A percentile compares a stretch with the other conserved stretches of the same genome.
phyloP scores from a whole-genome alignment of 2,888 invertebrate species.

The Polydrusus cervinus region DNA sequence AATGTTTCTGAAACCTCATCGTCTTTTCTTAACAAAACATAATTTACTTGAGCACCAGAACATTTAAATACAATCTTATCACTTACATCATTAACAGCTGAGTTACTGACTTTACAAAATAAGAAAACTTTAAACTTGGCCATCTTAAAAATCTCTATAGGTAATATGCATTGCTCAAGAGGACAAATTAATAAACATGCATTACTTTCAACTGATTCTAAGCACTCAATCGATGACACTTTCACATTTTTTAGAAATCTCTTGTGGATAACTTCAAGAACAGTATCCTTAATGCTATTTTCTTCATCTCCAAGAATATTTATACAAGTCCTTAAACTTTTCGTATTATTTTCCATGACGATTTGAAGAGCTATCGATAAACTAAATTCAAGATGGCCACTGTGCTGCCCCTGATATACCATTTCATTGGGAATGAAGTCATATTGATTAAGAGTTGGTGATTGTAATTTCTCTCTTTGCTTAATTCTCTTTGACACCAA shows the following conservation, averaged over 20 bases:
- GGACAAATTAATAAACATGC: background rate
- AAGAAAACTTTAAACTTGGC: background rate
- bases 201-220: background rate
- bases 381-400: conserved; percentile 13
- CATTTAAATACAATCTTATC: background rate
- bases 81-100: background rate
- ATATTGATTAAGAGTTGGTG: background rate
- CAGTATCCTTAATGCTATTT: background rate
- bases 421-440: conserved; percentile 60
- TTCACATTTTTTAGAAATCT: background rate
- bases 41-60: background rate
- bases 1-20: background rate
- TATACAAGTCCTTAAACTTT: background rate
- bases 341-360: conserved; percentile 43
- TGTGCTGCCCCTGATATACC: conserved; percentile 66
- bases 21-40: background rate
- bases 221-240: background rate
- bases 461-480: background rate
- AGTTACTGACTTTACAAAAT: background rate
- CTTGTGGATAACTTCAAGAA: background rate
- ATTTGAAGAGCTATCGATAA: conserved; percentile 46
- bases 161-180: background rate
- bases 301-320: background rate
- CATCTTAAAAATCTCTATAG: background rate
- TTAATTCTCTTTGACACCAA: conserved; percentile 59